Base-by-base conservation (phyloP, 2,113 vertebrate genomes). In the Ascaphus truei region DNA sequence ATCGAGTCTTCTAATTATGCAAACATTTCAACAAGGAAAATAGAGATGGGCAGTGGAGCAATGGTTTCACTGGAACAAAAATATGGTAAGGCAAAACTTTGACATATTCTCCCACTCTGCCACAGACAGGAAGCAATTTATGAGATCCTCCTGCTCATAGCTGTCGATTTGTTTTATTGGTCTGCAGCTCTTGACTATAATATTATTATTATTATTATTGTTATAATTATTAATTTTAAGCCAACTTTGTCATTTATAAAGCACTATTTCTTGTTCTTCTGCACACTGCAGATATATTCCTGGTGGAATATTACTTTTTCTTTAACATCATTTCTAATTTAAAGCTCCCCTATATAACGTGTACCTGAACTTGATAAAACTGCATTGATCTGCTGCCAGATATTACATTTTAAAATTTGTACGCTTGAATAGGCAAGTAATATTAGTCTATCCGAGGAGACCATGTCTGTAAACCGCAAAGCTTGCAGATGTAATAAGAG, bases 321-420 rank as follows among this genome's bases (percentile, higher is more conserved):
- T 73, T 1, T 5, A 68, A 75, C 65, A 72, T 76, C 72, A 72
- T 80, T 86, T 88, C 78, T 85, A 73, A 85, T 83, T 84, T 86
- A 84, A 57, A 81, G 71, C 73, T 72, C 67, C 73, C 81, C 83
- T 83, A 81, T 76, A 76, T 66, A 79, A 85, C 79, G 77, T 78
- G 60, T 74, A 67, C 15, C 73, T 52, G 68, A 81, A 86, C 88
- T 84, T 86, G 79, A 84, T 89, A 86, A 69, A 85, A 88, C 74
- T 61, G 58, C 86, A 68, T 72, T 86, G 78, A 83, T 82, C 76
- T 82, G 73, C 72, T 75, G 43, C 75, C 77, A 81, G 81, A 81
- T 83, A 88, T 80, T 83, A 85, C 79, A 85, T 84, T 84, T 80
- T 73, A 77, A 68, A 80, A 84, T 84, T 81, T 84, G 69, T 81